Base-by-base conservation (phyloP, 1,140 invertebrate genomes). In the Drosophila seguyi region DNA sequence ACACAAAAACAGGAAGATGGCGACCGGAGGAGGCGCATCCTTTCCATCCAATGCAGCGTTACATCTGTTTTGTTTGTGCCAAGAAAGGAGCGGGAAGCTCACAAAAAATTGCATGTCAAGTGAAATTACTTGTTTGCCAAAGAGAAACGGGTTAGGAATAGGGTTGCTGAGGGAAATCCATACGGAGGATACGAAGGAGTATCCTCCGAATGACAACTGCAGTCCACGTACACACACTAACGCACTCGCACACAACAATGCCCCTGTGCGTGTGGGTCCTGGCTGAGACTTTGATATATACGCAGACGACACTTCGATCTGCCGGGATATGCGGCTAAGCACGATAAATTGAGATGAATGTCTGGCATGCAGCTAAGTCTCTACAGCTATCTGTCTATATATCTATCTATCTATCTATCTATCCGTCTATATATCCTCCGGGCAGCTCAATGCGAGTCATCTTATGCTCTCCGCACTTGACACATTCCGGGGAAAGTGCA, bases 281-380 rank as follows among this genome's bases (percentile, higher is more conserved):
- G 45, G 48, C 47, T 50, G 45, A 34, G 45, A 61, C 76, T 81
- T 66, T 85, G 86, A 88, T 74, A 79, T 76, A 79, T 85, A 81
- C 67, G 57, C 56, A 85, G 66, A 56, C 75, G 80, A 83, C 76
- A 87, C 81, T 78, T 88, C 81, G 77, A 90, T 84, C 85, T 81
- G 85, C 57, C 39, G 41, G 67, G 63, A 62, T 77, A 79, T 80
- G 60, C 76, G 71, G 66, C 85, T 90, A 84, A 78, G 74, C 65
- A 69, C 81, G 77, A 90, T 81, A 90, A 90, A 90, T 90, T 90
- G 81, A 90, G 85, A 90, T 85, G 85, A 90, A 90, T 90, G 84
- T 75, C 71, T 79, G 74, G 57, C 71, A 72, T 71, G 75, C 75
- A 71, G 56, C 75, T 72, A 78, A 78, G 75, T 62, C 56, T 61